phyloP scores from a whole-genome alignment of 1,140 invertebrate genomes.

The Atta cephalotes region DNA sequence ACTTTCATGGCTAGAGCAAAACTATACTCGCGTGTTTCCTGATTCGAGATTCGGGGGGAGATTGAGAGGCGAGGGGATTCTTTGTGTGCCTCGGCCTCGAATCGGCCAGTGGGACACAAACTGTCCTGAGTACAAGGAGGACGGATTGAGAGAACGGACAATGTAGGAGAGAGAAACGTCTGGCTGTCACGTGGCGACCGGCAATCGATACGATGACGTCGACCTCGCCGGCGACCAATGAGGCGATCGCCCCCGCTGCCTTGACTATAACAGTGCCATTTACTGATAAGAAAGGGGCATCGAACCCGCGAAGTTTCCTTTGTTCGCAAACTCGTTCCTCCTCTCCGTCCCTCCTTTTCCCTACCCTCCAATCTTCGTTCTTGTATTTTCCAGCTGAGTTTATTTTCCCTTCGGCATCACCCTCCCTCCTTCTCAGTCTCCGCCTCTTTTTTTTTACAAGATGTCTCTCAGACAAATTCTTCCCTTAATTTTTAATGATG shows the following conservation, averaged over 20 bases:
- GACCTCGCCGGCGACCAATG: constrained; percentile 66
- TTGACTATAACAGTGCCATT: constrained; percentile 64
- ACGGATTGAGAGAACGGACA: neutral
- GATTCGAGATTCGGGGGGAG: neutral
- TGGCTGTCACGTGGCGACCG: constrained; percentile 59
- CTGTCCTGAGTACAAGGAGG: neutral
- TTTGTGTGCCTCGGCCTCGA: constrained; percentile 64
- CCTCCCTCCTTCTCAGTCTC: neutral
- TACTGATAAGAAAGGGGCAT: constrained; percentile 80
- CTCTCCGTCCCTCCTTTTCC: neutral
- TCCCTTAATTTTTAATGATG: constrained; percentile 11
- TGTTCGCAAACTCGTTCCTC: constrained; percentile 47
- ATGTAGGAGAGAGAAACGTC: constrained; percentile 12
- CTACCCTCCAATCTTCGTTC: neutral
- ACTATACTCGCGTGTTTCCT: constrained; percentile 25
- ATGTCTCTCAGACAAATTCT: constrained; percentile 5
- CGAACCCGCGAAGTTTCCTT: constrained; percentile 76
- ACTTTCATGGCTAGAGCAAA: neutral
- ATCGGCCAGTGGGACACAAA: constrained; percentile 60
- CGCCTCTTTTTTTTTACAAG: neutral
- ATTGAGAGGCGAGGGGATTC: neutral
- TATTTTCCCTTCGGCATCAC: constrained; percentile 5
- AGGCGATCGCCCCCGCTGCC: constrained; percentile 7
- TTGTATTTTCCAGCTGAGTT: constrained; percentile 52
- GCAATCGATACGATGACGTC: constrained; percentile 79